A percentile compares a stretch with the other conserved stretches of the same genome.
Evolutionary conservation across 2,797 vertebrate species (phyloP).

Genomic region (Coendou prehensilis): DNA sequence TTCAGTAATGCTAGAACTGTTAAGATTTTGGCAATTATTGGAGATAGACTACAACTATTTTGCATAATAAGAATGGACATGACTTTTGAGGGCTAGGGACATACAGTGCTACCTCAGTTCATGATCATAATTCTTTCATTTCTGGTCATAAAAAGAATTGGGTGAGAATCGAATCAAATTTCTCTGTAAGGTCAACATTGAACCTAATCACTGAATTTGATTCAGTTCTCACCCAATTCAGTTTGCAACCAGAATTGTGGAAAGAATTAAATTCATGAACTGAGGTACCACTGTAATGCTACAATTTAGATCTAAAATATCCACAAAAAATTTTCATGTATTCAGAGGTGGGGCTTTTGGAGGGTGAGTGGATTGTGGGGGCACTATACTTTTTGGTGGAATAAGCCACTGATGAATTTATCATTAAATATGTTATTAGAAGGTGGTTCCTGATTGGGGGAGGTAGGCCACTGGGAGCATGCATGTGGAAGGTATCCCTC

Average conservation of each 20-base stretch:
- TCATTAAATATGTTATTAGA: neutral
- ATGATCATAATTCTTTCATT: neutral
- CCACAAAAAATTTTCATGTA: neutral
- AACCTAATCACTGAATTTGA: neutral
- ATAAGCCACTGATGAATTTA: neutral
- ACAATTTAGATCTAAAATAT: neutral
- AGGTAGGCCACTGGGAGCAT: neutral
- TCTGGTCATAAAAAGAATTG: neutral
- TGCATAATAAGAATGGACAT: neutral
- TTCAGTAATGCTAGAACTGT: neutral
- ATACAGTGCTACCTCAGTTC: neutral
- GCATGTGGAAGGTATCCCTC: neutral
- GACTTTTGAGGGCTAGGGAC: neutral
- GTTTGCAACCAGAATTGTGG: neutral
- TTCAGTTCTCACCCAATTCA: neutral
- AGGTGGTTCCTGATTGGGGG: neutral
- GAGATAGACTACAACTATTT: too few species aligned
- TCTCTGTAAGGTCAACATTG: neutral
- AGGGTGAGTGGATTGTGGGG: neutral
- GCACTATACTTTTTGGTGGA: neutral
- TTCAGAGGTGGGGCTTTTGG: neutral
- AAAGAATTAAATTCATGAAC: neutral
- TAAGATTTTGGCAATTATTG: neutral
- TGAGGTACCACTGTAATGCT: neutral
- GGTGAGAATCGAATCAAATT: neutral